Base-by-base conservation (phyloP, 1,140 invertebrate species). In the Chironomus striatipennis region DNA sequence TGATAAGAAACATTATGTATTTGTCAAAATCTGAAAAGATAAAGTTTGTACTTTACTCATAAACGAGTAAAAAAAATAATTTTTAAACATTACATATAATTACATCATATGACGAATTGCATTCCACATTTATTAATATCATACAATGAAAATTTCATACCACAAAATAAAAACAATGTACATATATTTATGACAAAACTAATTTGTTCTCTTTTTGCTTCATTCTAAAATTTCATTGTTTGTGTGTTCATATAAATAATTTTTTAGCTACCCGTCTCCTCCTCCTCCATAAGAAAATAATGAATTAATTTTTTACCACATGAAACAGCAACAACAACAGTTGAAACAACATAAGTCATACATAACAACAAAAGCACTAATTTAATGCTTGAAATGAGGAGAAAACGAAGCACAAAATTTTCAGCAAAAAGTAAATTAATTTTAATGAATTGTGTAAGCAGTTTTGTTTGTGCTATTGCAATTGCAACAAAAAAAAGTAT, bases 371-470 rank as follows among this genome's bases (percentile, higher is more conserved):
- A n/a, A 47, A 15, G 43, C 43, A 57, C 47, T 57, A 57, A 57
- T 57, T 57, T 57, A 57, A 57, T 57, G 47, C 47, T n/a, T 57
- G 47, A 57, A 57, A n/a, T 47, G 43, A 47, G 43, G 1, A 47
- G 43, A 47, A 8, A 47, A 34, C 24, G 24, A 34, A 47, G 43
- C 43, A 47, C 8, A 47, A 47, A 47, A 47, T 57, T 57, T 57
- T 57, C 47, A 57, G 47, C 47, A 57, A 57, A 57, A 57, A 57
- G 47, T 57, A 57, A 57, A 57, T 57, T 57, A 57, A 57, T 57
- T 57, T 57, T 57, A 57, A 57, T 57, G 47, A 57, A 57, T 57
- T 57, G 47, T 57, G 47, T 57, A 57, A 57, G 47, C 47, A 57
- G 12, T 57, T 57, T 57, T 57, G n/a, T n/a, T 34, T 57, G 12